Evolutionary conservation across 2,797 vertebrate species (phyloP).

Genomic region (Liasis olivaceus): DNA sequence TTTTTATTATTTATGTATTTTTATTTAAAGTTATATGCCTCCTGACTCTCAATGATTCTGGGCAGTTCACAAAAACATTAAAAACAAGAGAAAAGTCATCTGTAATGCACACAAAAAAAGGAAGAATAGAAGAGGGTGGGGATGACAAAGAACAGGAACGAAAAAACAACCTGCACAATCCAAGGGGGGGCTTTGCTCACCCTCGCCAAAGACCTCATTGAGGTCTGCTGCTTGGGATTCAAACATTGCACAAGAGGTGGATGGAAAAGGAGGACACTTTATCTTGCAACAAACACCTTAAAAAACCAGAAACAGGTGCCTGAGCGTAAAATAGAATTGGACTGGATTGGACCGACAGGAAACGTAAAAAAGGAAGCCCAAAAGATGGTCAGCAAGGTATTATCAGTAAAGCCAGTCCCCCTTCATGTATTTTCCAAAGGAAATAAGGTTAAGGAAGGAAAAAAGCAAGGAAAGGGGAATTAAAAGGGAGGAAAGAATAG

Average conservation of each 20-base stretch:
- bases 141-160: background rate
- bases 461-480: background rate
- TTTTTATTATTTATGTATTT: background rate
- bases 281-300: background rate
- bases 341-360: background rate
- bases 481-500: background rate
- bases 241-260: background rate
- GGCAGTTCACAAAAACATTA: background rate
- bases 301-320: background rate
- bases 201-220: background rate
- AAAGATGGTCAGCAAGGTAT: background rate
- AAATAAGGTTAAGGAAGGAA: background rate
- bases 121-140: background rate
- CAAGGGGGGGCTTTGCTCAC: background rate
- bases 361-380: background rate
- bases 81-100: background rate
- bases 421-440: background rate
- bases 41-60: background rate
- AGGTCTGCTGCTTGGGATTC: background rate
- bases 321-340: background rate
- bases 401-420: background rate
- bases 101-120: background rate
- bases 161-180: background rate
- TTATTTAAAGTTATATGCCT: background rate
- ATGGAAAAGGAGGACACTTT: background rate